A percentile compares a stretch with the other conserved stretches of the same genome.
phyloP scores from a whole-genome alignment of 1,140 invertebrate species.

The Chlorops oryzae region DNA sequence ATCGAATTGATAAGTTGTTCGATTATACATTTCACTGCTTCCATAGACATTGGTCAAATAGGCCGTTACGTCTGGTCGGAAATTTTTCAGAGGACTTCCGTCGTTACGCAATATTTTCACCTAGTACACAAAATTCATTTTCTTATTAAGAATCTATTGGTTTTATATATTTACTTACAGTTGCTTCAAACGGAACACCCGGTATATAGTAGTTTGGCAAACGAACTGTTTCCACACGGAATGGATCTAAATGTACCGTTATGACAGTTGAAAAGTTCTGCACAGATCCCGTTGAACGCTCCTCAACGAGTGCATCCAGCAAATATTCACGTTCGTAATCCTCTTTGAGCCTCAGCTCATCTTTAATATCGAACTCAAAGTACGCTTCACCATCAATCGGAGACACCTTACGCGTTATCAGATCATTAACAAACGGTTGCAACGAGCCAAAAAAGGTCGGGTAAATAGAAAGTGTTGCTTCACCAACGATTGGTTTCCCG shows the following conservation, averaged over 20 bases:
- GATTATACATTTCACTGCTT: slow-evolving; percentile 59
- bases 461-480: slow-evolving; percentile 65
- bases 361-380: slow-evolving; percentile 68
- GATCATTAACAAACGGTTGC: slow-evolving; percentile 43
- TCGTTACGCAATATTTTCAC: slow-evolving; percentile 70
- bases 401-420: slow-evolving; percentile 65
- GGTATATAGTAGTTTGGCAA: slow-evolving; percentile 81
- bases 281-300: slow-evolving; percentile 65
- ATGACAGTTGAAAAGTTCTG: slow-evolving; percentile 67
- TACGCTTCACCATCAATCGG: slow-evolving; percentile 70
- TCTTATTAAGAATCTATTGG: neutral
- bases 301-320: slow-evolving; percentile 70
- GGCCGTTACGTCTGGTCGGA: slow-evolving; percentile 56
- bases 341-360: slow-evolving; percentile 63
- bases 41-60: slow-evolving; percentile 63
- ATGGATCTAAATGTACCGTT: slow-evolving; percentile 70
- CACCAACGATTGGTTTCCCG: slow-evolving; percentile 73
- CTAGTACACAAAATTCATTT: slow-evolving; percentile 43
- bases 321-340: slow-evolving; percentile 67
- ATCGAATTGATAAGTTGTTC: slow-evolving; percentile 56
- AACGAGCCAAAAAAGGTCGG: slow-evolving; percentile 50
- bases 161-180: slow-evolving; percentile 59
- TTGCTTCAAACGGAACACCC: slow-evolving; percentile 71
- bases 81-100: slow-evolving; percentile 60
- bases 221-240: slow-evolving; percentile 74